Evolutionary conservation across 2,113 vertebrate genomes (phyloP).

Genomic region (Aplodontia rufa): DNA sequence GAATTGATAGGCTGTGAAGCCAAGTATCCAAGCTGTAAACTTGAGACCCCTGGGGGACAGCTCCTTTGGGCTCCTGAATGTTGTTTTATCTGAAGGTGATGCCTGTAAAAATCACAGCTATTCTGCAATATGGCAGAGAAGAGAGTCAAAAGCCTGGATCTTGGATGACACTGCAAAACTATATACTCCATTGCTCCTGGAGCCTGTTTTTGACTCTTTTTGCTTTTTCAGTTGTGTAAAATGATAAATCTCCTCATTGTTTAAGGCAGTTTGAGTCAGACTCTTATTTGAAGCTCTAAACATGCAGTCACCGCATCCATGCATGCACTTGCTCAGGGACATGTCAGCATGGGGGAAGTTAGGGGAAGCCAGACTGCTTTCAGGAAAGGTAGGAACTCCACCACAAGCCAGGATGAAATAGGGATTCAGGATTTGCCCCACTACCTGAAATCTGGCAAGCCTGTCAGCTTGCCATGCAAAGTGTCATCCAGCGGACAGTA

Average conservation of each 20-base stretch:
- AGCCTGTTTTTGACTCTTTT: neutral
- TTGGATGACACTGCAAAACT: neutral
- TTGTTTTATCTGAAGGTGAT: neutral
- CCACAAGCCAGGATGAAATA: neutral
- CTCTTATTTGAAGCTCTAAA: neutral
- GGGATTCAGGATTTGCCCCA: neutral
- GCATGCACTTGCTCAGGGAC: neutral
- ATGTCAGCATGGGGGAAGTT: neutral
- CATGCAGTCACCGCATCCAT: neutral
- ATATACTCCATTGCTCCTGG: neutral
- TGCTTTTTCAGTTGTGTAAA: neutral
- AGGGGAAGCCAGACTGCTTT: neutral
- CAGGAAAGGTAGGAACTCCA: neutral
- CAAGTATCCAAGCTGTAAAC: neutral
- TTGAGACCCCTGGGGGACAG: neutral
- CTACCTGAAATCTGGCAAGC: neutral
- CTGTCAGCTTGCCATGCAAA: neutral
- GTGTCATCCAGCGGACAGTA: neutral
- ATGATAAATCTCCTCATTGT: neutral
- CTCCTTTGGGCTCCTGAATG: neutral
- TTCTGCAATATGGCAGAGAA: neutral
- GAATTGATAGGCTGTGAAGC: neutral
- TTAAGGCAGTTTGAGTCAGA: neutral
- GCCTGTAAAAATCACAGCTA: neutral
- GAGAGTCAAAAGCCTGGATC: neutral